These are phyloP conservation scores for Zophobas morio DNA, from an alignment of 1,140 invertebrate species.

Conservation along the genomic window DNA sequence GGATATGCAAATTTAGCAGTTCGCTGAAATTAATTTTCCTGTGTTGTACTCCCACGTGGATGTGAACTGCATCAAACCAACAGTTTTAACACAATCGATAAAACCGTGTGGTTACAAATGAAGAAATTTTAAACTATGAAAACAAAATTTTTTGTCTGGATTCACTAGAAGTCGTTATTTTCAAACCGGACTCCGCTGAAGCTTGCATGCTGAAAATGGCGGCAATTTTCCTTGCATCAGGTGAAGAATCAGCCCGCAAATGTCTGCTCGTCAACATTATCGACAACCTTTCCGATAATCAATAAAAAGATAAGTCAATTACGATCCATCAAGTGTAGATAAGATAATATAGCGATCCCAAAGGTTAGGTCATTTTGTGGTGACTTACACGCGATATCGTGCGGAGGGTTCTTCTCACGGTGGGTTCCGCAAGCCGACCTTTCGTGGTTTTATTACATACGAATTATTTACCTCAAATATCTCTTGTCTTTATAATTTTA, in stretches of 20 bases:
- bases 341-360: conserved; percentile 9
- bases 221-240: background rate
- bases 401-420: conserved; percentile 37
- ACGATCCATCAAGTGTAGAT: conserved; percentile 7
- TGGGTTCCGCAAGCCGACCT: conserved; percentile 34
- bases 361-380: conserved; percentile 31
- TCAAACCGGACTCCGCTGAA: background rate
- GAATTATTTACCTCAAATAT: conserved; percentile 16
- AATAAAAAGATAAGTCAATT: conserved; percentile 34
- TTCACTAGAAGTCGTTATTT: too few relatives aligned
- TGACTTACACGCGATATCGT: conserved; percentile 40
- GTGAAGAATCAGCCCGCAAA: background rate
- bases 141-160: too few relatives aligned
- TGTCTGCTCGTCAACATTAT: conserved; percentile 9
- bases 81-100: too few relatives aligned
- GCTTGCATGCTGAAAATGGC: conserved; percentile 15
- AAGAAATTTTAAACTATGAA: too few relatives aligned
- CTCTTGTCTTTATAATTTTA: conserved; percentile 26
- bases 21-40: too few relatives aligned
- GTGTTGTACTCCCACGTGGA: too few relatives aligned
- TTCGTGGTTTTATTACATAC: conserved; percentile 29
- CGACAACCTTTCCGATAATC: conserved; percentile 9
- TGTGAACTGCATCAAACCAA: too few relatives aligned
- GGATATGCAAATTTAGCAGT: too few relatives aligned
- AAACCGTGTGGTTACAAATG: too few relatives aligned